Conservation (phyloP, 2,113 vertebrate genomes). For the Jacana jacana region DNA sequence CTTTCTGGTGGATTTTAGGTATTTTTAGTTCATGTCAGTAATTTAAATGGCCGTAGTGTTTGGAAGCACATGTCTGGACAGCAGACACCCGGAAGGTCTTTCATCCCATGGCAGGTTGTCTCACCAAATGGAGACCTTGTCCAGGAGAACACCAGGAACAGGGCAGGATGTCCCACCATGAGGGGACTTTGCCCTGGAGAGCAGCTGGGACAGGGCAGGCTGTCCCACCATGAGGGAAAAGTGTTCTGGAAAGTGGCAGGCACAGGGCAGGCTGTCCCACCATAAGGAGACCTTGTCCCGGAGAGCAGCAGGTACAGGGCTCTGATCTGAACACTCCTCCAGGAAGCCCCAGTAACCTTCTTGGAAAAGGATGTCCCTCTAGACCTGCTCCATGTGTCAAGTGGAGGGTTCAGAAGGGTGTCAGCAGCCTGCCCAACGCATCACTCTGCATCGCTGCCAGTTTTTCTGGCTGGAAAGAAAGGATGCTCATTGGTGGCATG, state of each 20-base stretch:
- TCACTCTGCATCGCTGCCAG: not conserved
- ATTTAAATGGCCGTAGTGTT: not conserved
- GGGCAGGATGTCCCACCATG: not conserved
- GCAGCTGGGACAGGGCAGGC: not conserved
- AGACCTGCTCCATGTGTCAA: not conserved
- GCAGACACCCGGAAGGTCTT: not conserved
- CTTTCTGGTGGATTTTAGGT: not conserved
- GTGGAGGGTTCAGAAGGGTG: not conserved
- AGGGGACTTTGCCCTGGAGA: not conserved
- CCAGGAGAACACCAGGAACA: not conserved
- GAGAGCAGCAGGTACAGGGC: not conserved
- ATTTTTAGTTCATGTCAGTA: not conserved
- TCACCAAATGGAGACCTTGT: not conserved
- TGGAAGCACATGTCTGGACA: not conserved
- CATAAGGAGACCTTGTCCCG: not conserved
- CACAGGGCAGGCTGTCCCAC: not conserved
- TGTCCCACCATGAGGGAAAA: not conserved
- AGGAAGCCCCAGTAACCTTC: accelerated
- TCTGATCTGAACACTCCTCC: not conserved
- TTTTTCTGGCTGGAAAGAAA: not conserved
- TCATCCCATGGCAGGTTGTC: not conserved
- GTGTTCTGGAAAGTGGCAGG: not conserved
- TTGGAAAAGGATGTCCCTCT: not conserved
- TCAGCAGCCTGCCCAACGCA: not conserved
- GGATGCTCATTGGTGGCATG: not conserved